These are phyloP conservation scores for Bathynomus jamesi DNA, from an alignment of 1,140 invertebrate species.

Conservation along the genomic window DNA sequence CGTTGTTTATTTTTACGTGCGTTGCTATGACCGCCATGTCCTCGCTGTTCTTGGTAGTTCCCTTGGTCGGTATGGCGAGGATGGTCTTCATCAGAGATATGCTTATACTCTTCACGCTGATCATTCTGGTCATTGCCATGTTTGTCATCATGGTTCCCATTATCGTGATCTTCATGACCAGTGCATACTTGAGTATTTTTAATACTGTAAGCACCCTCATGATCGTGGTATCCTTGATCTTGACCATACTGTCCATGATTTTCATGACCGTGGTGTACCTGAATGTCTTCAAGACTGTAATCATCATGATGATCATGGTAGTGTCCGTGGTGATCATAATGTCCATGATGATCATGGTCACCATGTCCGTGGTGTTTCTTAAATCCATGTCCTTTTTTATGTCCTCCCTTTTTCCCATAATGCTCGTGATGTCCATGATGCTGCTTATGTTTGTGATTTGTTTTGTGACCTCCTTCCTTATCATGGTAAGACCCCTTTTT, in stretches of 20 bases:
- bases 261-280: background rate
- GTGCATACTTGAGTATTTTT: background rate
- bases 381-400: background rate
- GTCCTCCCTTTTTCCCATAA: background rate
- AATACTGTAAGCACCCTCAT: background rate
- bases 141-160: background rate
- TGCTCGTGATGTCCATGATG: background rate
- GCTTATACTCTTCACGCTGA: too few relatives aligned
- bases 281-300: background rate
- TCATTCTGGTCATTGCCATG: background rate
- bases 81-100: too few relatives aligned
- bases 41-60: too few relatives aligned
- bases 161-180: background rate
- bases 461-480: background rate
- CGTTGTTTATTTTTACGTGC: too few relatives aligned
- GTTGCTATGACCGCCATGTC: too few relatives aligned
- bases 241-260: background rate
- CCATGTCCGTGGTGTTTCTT: background rate
- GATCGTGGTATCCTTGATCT: background rate
- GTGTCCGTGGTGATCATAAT: background rate
- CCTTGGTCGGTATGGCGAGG: too few relatives aligned
- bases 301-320: background rate
- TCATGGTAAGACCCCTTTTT: background rate
- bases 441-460: background rate
- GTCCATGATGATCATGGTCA: background rate